Evolutionary conservation across 1,140 invertebrate genomes (phyloP).

Genomic region (Scaptomyza graminum): DNA sequence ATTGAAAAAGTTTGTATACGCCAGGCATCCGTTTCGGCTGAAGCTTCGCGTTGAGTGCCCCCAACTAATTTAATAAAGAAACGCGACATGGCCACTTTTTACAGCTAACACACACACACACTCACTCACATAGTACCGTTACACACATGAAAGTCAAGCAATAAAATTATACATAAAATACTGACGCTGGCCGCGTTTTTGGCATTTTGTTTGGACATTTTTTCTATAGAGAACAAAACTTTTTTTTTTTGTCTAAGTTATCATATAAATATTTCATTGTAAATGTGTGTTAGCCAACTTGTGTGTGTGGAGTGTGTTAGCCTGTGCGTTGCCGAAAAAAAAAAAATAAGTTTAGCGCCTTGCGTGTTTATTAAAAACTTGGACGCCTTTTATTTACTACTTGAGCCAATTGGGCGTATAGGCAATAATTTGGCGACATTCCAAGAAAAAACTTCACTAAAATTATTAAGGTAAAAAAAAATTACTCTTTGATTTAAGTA

Average conservation of each 20-base stretch:
- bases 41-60: slow-evolving; percentile 59
- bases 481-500: too few species aligned
- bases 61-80: slow-evolving; percentile 78
- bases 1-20: slow-evolving; percentile 79
- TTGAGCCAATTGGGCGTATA: slow-evolving; percentile 21
- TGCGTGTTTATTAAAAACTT: slow-evolving; percentile 79
- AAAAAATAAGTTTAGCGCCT: slow-evolving; percentile 66
- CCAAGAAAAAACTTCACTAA: background rate
- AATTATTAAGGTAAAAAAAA: background rate
- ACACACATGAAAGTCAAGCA: slow-evolving; percentile 28
- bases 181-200: slow-evolving; percentile 23
- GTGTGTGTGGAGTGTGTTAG: slow-evolving; percentile 13
- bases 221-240: slow-evolving; percentile 30
- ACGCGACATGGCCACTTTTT: slow-evolving; percentile 68
- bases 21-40: slow-evolving; percentile 70
- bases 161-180: slow-evolving; percentile 41
- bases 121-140: slow-evolving; percentile 1
- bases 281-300: slow-evolving; percentile 46
- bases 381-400: slow-evolving; percentile 52
- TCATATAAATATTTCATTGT: slow-evolving; percentile 76
- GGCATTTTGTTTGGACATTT: slow-evolving; percentile 47
- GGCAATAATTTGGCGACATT: slow-evolving; percentile 27
- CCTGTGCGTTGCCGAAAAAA: slow-evolving; percentile 22
- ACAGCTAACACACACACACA: slow-evolving; percentile 37
- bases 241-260: slow-evolving; percentile 59